Base-by-base conservation (phyloP, 2,888 invertebrate species). In the Pyralis farinalis region DNA sequence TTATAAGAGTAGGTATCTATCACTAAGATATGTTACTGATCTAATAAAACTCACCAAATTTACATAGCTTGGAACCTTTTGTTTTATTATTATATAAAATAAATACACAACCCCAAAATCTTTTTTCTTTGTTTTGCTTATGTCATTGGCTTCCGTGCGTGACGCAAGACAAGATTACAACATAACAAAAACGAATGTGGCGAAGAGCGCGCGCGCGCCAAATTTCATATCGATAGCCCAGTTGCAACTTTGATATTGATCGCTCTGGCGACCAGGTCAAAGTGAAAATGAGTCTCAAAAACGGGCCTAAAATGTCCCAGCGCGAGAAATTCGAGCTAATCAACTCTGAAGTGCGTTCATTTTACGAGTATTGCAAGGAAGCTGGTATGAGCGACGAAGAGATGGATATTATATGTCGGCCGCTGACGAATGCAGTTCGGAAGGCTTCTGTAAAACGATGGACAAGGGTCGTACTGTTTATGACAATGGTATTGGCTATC, bases 381-480 rank as follows among this genome's bases (percentile, higher is more conserved):
- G 91, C 91, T 38, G 92, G 93, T 1, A 92, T 93, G 62, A 91
- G 91, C 41, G 91, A 92, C 42, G 91, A 92, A 51, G 93, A 94
- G 68, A 92, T 94, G 90, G 90, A 91, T 56, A 83, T 91, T 37
- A 92, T 94, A 51, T 93, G 93, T 60, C 90, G 91, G 28, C 93
- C 93, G 3, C 71, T 93, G 52, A 90, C 91, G 4, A 88, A 89
- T 40, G 90, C 91, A 4, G 90, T 93, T 62, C 81, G 91, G 40
- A 91, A 91, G 58, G 90, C 91, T 7, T 90, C 90, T 55, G 73
- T 91, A 35, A 91, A 91, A 63, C 79, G 91, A 47, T 90, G 91
- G 70, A 86, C 91, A 20, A 88, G 91, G 49, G 76, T 87, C 20
- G 75, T 84, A 11, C 58, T 91, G 22, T 71, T 90, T 21, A 54